Base-by-base conservation (phyloP, 2,797 vertebrate genomes). In the Chiroxiphia lanceolata region DNA sequence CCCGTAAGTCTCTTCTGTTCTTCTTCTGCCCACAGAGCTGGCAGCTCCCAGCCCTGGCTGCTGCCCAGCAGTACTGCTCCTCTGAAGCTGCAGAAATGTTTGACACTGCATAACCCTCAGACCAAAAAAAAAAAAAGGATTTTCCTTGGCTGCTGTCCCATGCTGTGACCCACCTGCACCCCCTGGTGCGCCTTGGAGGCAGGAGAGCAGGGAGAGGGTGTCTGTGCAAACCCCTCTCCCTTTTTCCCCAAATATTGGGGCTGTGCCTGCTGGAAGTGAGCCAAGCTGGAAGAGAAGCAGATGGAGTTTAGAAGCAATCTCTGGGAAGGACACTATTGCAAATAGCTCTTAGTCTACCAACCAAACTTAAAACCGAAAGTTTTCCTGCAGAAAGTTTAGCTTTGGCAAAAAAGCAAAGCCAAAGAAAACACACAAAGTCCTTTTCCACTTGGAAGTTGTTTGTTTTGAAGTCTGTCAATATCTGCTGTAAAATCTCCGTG, bases 201-300 rank as follows among this genome's bases (percentile, higher is more conserved):
- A 51, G 70, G 14, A 72, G 81, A 40, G 48, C 40, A 56, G 31
- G 21, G 31, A 20, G 13, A 31, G 14, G 19, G 13, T 26, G 21
- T 8, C 64, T 22, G 21, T 31, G 21, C 29, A 31, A 2, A 21
- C 17, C 48, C 48, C 13, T 51, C 15, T 50, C 21, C 33, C 19
- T 36, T 42, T 29, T 4, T 23, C 18, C 72, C 12, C 6, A 1
- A 21, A 0, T 3, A 0, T 25, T 16, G n/a, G 42, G 64, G 31
- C 53, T 82, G 9, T 21, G 57, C 18, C 51, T 60, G 48, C 74
- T 81, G 85, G 86, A 60, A n/a, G 42, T 1, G 12, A 72, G 42
- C 74, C 91, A 87, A 10, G 20, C 50, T 51, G 19, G 54, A 11
- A 80, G 59, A 80, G 61, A 38, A 86, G 70, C 94, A 91, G 90